Base-by-base conservation (phyloP, 2,113 vertebrate genomes). In the Ageneiosus marmoratus region DNA sequence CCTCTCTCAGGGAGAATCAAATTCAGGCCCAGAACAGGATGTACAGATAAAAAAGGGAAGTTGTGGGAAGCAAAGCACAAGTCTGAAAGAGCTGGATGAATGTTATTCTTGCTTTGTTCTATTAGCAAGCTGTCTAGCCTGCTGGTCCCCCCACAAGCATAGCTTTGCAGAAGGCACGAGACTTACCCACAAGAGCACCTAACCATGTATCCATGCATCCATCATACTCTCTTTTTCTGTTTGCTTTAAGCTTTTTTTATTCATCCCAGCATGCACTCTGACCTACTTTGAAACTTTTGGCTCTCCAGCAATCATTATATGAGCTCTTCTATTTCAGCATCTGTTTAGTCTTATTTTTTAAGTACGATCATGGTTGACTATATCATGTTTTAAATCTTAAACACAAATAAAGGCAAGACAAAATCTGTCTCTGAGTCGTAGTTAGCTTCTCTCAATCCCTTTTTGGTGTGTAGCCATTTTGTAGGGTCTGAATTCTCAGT, bases 211-310 rank as follows among this genome's bases (percentile, higher is more conserved):
- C 32, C 51, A 37, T 58, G 51, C 77, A 41, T 41, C 37, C 37
- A 41, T 81, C 37, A 46, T 56, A 27, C 44, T 70, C 34, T 53
- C 9, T 15, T 75, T 70, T 77, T 32, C 56, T 41, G 65, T 50
- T 48, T 48, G 1, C 16, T 73, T 48, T 48, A 7, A 27, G 1
- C 10, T 11, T 83, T 76, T 69, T 18, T 34, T 51, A 53, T 79
- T 51, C 65, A 79, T 76, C 83, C 81, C 24, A 79, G 79, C 69
- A 51, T 79, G 79, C 76, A 77, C 79, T 46, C 80, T 88, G 84
- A 86, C 88, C 88, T 87, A 88, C 70, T 85, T 88, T 86, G 58
- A 80, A 74, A 84, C 76, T 86, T 77, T 70, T 34, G 29, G 34
- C 80, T 84, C 74, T 65, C 73, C 50, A 34, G 58, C 78, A 78